Evolutionary conservation across 1,140 invertebrate genomes (phyloP), one percentile per base, ranked within the genome.

Genomic region (Diorhabda carinulata): DNA sequence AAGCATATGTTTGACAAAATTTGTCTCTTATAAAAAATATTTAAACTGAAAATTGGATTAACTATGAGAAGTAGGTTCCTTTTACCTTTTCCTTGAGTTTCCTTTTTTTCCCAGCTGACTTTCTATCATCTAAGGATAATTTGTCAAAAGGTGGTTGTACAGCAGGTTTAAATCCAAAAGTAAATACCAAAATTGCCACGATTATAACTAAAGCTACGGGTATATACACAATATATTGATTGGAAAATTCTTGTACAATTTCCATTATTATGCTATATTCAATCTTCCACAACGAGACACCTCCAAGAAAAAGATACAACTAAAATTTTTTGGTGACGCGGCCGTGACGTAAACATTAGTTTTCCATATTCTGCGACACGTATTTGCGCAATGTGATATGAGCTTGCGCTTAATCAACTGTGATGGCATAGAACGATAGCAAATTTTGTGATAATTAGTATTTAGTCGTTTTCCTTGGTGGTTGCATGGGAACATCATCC

Each of bases 121-220:
- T 90, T 75, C 86, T 85, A 72, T 90, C 88, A 72, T 87, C 87
- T 69, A 81, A 78, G 4, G 87, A 84, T 47, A 90, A 81, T 77
- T 90, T 89, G 74, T 88, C 87, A 76, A 90, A 91, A 72, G 87
- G 87, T 74, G 89, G 90, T 80, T 90, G 88, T 78, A 90, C 87
- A 62, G 88, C 86, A 72, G 88, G 86, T 81, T 89, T 88, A 80
- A 92, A 90, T 66, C 90, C 89, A 79, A 90, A 91, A 65, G 84
- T 85, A 82, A 89, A 91, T 73, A 91, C 87, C 67, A 91, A 81
- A 64, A 89, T 82, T 69, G 87, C 88, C 71, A 83, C 86, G 73
- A 89, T 78, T 74, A 90, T 82, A 73, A 89, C 88, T 79, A 89
- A 83, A 68, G 86, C 86, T 41, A 73, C 63, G 67, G 86, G 83